phyloP scores from a whole-genome alignment of 2,113 vertebrate genomes.

The Lophochroa leadbeateri region DNA sequence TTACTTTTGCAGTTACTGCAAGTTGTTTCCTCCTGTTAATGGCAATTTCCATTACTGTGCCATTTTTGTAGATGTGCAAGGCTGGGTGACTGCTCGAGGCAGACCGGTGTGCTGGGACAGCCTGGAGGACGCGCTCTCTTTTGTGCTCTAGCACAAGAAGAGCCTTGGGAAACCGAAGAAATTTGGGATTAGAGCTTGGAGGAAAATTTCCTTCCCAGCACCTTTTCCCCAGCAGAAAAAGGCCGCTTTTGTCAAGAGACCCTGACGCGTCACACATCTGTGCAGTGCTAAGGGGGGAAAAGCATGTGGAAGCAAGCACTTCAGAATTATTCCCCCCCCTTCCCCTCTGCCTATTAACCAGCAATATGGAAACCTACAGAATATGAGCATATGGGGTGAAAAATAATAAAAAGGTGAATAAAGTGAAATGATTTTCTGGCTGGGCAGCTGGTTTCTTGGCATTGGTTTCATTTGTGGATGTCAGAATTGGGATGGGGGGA shows the following conservation, averaged over 20 bases:
- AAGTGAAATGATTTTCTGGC: too few species aligned
- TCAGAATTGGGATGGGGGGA: too few species aligned
- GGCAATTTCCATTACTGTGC: constrained; percentile 28
- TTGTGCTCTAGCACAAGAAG: neutral
- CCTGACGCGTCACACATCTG: constrained; percentile 45
- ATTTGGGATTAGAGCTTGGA: neutral
- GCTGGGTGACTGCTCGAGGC: neutral
- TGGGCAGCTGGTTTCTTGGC: too few species aligned
- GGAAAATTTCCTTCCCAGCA: neutral
- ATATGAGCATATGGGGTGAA: too few species aligned
- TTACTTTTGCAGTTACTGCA: constrained; percentile 5
- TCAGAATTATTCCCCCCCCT: neutral
- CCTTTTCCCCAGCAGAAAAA: constrained; percentile 21
- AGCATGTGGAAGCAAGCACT: neutral
- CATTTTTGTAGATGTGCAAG: constrained; percentile 6
- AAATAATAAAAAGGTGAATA: too few species aligned
- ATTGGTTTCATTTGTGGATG: too few species aligned
- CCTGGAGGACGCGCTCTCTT: neutral
- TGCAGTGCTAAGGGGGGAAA: constrained; percentile 42
- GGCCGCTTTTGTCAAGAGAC: constrained; percentile 33
- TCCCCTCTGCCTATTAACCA: too few species aligned
- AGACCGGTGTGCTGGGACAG: neutral
- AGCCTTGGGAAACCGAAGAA: neutral
- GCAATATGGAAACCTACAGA: too few species aligned
- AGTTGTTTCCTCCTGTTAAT: constrained; percentile 59